Evolutionary conservation across 2,797 vertebrate genomes (phyloP), one percentile per base, ranked within the genome.

Genomic region (Aplochiton taeniatus): DNA sequence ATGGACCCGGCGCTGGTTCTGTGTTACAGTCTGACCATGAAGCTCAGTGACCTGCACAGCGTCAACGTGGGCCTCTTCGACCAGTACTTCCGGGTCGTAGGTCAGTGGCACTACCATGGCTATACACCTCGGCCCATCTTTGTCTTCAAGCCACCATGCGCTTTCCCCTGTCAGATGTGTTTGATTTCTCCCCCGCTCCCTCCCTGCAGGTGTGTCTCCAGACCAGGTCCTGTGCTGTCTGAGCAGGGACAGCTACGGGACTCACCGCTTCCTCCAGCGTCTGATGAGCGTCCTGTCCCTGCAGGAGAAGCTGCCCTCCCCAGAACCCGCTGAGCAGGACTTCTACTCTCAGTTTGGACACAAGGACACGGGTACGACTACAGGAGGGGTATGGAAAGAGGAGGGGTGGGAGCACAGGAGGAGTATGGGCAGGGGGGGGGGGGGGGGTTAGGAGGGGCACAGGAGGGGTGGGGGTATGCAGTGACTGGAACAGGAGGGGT

Each of bases 281-380:
- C 91, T 99, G 18, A 98, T 98, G 97, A 91, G 92, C 0, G 95
- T 92, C 56, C 90, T 99, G 11, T 96, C 96, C 41, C 79, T 95
- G 14, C 91, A 95, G 79, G 95, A 94, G 68, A 94, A 95, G 52
- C 92, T 94, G 0, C 96, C 96, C 31, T 93, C 95, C 0, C 96
- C 97, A 19, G 96, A 99, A 65, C 95, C 96, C 8, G 90, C 91
- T 0, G 97, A 99, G 54, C 96, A 94, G 73, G 97, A 99, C 79
- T 98, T 99, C 85, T 99, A 99, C 86, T 95, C 96, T 0, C 96
- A 98, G 86, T 99, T 98, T 79, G 94, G 96, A 63, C 93, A 89
- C 84, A 96, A 95, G 81, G 92, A 64, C 81, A 94, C 93, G 81
- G 96, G 97, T 97, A 87, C 77, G 49, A 67, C 8, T n/a, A n/a